Evolutionary conservation across 2,888 invertebrate species (phyloP).

Genomic region (Tinea pellionella): DNA sequence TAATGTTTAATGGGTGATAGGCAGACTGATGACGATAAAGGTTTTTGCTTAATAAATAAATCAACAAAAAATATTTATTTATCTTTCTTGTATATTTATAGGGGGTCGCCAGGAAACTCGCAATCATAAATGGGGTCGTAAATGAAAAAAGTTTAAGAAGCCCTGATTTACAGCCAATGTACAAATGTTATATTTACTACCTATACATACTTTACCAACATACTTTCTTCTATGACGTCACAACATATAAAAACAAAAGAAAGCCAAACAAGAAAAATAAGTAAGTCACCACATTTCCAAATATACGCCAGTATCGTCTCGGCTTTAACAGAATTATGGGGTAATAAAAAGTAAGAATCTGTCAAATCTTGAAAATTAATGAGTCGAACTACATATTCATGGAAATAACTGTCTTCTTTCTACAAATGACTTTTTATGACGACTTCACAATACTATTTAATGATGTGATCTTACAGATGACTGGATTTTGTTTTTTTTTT

Average conservation of each 20-base stretch:
- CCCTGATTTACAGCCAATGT: too few relatives aligned
- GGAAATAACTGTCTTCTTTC: slow-evolving; percentile 4
- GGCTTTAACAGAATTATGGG: neutral
- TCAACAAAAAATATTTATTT: too few relatives aligned
- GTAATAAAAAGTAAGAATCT: slow-evolving; percentile 7
- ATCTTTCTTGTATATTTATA: too few relatives aligned
- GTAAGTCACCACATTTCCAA: neutral
- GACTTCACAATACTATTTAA: neutral
- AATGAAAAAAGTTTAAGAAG: too few relatives aligned
- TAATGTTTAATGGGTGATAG: too few relatives aligned
- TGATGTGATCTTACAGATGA: neutral
- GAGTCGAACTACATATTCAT: slow-evolving; percentile 7
- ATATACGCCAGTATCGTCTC: neutral
- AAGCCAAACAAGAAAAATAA: neutral
- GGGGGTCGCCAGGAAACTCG: too few relatives aligned
- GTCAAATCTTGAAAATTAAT: slow-evolving; percentile 12
- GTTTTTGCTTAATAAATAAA: too few relatives aligned
- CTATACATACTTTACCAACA: too few relatives aligned
- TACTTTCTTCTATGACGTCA: too few relatives aligned
- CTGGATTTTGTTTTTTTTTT: neutral
- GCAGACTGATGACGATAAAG: too few relatives aligned
- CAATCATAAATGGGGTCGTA: too few relatives aligned
- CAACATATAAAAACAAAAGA: neutral
- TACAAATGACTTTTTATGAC: neutral
- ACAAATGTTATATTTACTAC: too few relatives aligned